phyloP scores from a whole-genome alignment of 2,797 vertebrate species.

The Ptychobarbus kaznakovi region DNA sequence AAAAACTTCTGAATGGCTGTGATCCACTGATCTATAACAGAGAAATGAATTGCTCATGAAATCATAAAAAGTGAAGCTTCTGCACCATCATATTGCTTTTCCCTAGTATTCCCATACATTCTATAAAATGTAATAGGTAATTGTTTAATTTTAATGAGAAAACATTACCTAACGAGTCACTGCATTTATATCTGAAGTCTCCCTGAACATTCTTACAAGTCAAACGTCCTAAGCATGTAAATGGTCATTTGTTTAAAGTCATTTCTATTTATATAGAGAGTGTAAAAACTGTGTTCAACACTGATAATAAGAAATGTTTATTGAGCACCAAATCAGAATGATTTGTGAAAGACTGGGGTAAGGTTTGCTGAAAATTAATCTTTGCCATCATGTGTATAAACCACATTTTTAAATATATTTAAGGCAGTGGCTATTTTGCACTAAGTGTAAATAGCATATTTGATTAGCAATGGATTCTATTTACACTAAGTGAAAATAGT shows the following conservation, averaged over 20 bases:
- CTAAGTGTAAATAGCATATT: too few relatives aligned
- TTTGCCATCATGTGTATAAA: background rate
- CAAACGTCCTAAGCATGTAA: background rate
- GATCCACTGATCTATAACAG: background rate
- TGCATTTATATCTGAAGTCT: background rate
- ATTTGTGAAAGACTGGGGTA: background rate
- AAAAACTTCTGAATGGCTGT: background rate
- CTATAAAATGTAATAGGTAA: background rate
- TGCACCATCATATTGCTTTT: background rate
- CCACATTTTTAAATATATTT: background rate
- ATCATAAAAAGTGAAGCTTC: background rate
- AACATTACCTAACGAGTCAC: background rate
- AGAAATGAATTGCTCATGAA: background rate
- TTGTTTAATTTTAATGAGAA: background rate
- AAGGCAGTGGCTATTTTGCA: too few relatives aligned
- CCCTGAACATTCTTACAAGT: background rate
- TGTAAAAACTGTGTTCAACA: background rate
- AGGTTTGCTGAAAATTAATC: background rate
- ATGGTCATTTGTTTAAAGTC: background rate
- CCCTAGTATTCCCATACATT: background rate
- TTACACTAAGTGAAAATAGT: too few relatives aligned
- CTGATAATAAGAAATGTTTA: background rate
- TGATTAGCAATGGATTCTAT: too few relatives aligned
- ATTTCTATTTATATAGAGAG: background rate
- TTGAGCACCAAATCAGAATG: background rate